Evolutionary conservation across 2,113 vertebrate species (phyloP), one percentile per base, ranked within the genome.

Genomic region (Brachypteracias leptosomus): DNA sequence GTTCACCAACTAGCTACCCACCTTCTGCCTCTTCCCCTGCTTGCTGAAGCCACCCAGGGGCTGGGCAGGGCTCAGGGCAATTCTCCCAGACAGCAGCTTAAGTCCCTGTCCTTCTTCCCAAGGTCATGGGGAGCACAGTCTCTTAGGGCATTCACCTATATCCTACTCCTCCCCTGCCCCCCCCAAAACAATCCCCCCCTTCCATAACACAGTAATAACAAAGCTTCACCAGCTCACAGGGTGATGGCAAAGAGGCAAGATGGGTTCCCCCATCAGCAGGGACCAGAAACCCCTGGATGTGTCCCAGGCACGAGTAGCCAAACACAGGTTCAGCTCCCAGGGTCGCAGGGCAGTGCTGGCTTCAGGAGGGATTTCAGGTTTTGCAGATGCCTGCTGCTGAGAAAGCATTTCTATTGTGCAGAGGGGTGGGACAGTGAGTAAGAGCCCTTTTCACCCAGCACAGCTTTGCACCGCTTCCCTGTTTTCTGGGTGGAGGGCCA

Each of bases 271-370:
- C 28, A 21, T 47, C 4, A 4, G 74, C 28, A 75, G 13, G 12
- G 8, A 46, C 8, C 1, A 0, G 16, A 85, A 82, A 38, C 29
- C 47, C 10, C 16, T 8, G 29, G 26, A 59, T 8, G 3, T 0
- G 5, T 24, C 24, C 18, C 49, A 63, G 24, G 40, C 20, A 20
- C 0, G 2, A 31, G 10, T 11, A 3, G 67, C 31, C 42, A 78
- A 16, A 31, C 29, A 38, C 16, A 29, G 24, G 31, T 70, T 52
- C 59, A 67, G 75, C 29, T 52, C 63, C 44, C 0, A 0, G 44
- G 49, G 55, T 57, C 9, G 2, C 1, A 0, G 35, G 58, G 31
- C 59, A 51, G 38, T 0, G 0, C 46, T 88, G 0, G 2, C 66
- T 71, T 58, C 13, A 36, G 72, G 44, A 76, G 12, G 17, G 54